Percentiles rank a stretch among this genome's conserved stretches.
phyloP scores from a whole-genome alignment of 1,140 invertebrate genomes.

The Trichonephila inaurata region DNA sequence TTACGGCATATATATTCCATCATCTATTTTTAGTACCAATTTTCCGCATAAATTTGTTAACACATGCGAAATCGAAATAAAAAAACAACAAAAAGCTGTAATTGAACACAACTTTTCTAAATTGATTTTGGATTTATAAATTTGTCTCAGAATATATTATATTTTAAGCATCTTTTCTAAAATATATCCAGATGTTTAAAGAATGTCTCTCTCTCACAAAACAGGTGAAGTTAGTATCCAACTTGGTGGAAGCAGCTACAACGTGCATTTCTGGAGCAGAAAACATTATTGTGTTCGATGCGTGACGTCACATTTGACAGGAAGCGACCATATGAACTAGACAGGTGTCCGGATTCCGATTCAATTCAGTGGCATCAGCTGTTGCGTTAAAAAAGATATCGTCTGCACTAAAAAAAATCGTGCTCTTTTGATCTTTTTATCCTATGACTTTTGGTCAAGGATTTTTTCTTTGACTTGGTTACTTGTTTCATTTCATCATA shows the following conservation, averaged over 20 bases:
- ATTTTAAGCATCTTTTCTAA: too few relatives aligned
- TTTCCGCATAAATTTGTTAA: too few relatives aligned
- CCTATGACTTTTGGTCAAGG: background rate
- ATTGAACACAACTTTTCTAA: too few relatives aligned
- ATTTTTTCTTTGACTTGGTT: background rate
- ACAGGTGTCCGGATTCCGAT: constrained; percentile 48
- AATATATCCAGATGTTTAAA: too few relatives aligned
- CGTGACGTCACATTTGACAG: constrained; percentile 50
- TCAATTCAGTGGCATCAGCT: constrained; percentile 34
- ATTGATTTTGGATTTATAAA: too few relatives aligned
- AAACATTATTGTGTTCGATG: background rate
- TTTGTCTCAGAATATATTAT: too few relatives aligned
- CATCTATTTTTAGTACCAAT: too few relatives aligned
- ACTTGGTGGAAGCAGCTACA: background rate
- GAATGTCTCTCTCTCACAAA: background rate
- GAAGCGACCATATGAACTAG: constrained; percentile 43
- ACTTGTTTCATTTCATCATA: background rate
- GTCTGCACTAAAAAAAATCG: background rate
- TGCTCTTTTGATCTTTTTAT: background rate
- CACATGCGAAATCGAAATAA: too few relatives aligned
- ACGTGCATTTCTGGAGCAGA: background rate
- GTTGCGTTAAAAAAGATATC: background rate
- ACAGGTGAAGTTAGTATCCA: background rate
- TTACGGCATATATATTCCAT: too few relatives aligned
- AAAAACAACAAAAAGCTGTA: too few relatives aligned